These are phyloP conservation scores for Xestia rhomboidea DNA, from an alignment of 2,888 invertebrate species.

Conservation along the genomic window DNA sequence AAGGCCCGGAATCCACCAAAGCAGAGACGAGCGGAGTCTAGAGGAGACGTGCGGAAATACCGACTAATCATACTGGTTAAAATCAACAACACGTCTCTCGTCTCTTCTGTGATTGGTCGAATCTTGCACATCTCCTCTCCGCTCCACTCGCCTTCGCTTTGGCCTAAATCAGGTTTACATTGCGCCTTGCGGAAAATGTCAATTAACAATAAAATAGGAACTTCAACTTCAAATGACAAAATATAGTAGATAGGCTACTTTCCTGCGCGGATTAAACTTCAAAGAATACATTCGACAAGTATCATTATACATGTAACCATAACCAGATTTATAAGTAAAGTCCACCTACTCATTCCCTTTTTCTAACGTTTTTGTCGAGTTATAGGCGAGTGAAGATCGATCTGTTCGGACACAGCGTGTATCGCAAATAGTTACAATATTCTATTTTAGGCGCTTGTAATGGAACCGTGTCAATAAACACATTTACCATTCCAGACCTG, in stretches of 20 bases:
- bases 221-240: background rate
- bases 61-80: no score
- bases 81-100: no score
- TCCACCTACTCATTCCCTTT: conserved; percentile 1
- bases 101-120: no score
- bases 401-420: conserved; percentile 44
- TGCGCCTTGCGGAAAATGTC: background rate
- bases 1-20: background rate
- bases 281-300: background rate
- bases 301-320: background rate
- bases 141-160: background rate
- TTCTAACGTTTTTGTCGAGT: conserved; percentile 23
- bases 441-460: conserved; percentile 61
- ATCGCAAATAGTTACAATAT: conserved; percentile 54
- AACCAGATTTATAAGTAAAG: background rate
- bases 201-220: background rate
- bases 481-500: conserved; percentile 60
- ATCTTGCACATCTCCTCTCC: no score
- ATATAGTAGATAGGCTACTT: background rate
- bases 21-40: no score
- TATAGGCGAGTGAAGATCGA: conserved; percentile 46
- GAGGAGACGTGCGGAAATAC: no score
- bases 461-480: conserved; percentile 69
- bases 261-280: background rate
- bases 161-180: background rate